Percentiles rank a stretch among this genome's conserved stretches.
Evolutionary conservation across 2,113 vertebrate genomes (phyloP).

Genomic region (Anhinga rufa): DNA sequence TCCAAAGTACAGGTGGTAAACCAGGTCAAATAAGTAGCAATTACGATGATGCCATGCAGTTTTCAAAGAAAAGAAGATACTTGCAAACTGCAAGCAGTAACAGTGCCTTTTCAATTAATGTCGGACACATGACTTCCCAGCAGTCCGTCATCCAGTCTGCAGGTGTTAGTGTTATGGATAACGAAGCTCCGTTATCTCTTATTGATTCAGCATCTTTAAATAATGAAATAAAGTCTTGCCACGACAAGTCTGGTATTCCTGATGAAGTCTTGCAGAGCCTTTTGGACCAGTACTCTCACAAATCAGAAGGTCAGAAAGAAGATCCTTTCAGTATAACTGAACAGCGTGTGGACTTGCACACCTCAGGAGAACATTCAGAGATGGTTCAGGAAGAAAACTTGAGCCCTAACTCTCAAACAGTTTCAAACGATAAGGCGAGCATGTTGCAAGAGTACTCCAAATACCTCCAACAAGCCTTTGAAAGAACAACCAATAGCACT

Average conservation of each 20-base stretch:
- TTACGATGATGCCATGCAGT: conserved; percentile 99
- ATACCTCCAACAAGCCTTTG: conserved; percentile 97
- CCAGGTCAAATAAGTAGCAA: conserved; percentile 88
- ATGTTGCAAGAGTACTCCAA: conserved; percentile 98
- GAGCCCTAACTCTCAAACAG: conserved; percentile 80
- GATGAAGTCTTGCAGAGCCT: conserved; percentile 98
- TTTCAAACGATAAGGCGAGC: conserved; percentile 86
- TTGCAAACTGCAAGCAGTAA: conserved; percentile 88
- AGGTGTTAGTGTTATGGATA: conserved; percentile 85
- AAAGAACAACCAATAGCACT: conserved; percentile 93
- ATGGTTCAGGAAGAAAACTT: conserved; percentile 83
- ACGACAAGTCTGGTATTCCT: conserved; percentile 97
- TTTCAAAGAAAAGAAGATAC: conserved; percentile 98
- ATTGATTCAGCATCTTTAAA: conserved; percentile 89
- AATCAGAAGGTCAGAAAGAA: conserved; percentile 90
- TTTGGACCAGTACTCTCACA: conserved; percentile 96
- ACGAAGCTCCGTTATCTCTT: conserved; percentile 87
- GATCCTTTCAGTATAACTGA: conserved; percentile 92
- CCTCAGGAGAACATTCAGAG: conserved; percentile 86
- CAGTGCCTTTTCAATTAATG: conserved; percentile 86
- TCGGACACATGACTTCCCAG: conserved; percentile 90
- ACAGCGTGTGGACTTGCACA: conserved; percentile 91
- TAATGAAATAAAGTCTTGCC: conserved; percentile 87
- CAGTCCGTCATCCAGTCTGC: conserved; percentile 91
- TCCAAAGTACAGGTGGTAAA: conserved; percentile 85